A percentile compares a stretch with the other conserved stretches of the same genome.
phyloP scores from a whole-genome alignment of 2,113 vertebrate species.

The Muntiacus muntjak region DNA sequence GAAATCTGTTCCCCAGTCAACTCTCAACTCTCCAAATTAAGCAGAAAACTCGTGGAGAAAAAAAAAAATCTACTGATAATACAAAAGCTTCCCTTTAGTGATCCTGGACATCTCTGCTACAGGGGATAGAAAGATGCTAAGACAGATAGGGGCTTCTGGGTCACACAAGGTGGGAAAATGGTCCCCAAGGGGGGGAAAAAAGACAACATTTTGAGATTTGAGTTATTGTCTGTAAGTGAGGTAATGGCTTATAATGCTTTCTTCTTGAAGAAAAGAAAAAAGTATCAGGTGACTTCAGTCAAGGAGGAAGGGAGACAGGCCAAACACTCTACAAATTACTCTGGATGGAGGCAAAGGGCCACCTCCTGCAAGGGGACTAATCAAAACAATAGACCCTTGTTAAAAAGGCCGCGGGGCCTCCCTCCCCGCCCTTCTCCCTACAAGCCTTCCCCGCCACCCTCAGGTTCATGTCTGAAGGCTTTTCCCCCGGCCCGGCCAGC shows the following conservation, averaged over 20 bases:
- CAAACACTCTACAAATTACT: not conserved
- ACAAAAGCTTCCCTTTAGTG: not conserved
- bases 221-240: not conserved
- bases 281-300: conserved; percentile 21
- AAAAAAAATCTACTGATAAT: not conserved
- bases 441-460: not conserved
- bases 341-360: not conserved
- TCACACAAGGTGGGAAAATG: not conserved
- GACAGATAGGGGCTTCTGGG: not conserved
- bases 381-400: conserved; percentile 61
- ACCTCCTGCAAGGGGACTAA: conserved; percentile 18
- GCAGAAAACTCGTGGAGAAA: not conserved
- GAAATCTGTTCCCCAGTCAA: not conserved
- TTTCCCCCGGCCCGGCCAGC: not conserved
- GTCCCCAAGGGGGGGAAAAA: not conserved
- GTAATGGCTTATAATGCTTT: conserved; percentile 1
- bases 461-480: conserved; percentile 37
- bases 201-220: not conserved
- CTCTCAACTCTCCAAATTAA: conserved; percentile 2
- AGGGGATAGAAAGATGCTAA: not conserved
- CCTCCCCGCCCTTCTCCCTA: not conserved
- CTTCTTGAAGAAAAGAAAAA: not conserved
- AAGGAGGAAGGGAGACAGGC: conserved; percentile 22
- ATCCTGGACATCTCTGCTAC: not conserved
- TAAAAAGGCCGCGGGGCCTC: not conserved